Evolutionary conservation across 2,797 vertebrate genomes (phyloP).

Genomic region (Catostomus latipinnis): DNA sequence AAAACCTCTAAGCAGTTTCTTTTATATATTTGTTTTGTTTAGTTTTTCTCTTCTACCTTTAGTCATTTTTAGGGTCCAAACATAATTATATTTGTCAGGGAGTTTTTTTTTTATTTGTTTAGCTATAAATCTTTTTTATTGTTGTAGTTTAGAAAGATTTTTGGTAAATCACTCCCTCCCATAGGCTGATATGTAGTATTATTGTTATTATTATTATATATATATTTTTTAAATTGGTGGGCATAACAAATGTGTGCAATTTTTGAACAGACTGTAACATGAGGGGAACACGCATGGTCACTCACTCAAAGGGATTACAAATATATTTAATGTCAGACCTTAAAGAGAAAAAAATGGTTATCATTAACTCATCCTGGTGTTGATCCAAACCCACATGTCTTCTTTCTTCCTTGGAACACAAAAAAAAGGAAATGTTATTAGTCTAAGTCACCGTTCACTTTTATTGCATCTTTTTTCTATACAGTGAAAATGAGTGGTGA

Average conservation of each 20-base stretch:
- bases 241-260: constrained; percentile 26
- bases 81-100: constrained; percentile 25
- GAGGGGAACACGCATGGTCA: constrained; percentile 9
- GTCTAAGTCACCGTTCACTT: too few relatives aligned
- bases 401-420: too few relatives aligned
- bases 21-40: constrained; percentile 71
- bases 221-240: constrained; percentile 3
- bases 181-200: not conserved
- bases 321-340: constrained; percentile 40
- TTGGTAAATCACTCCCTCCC: constrained; percentile 22
- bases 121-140: constrained; percentile 18
- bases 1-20: constrained; percentile 51
- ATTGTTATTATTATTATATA: not conserved
- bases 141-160: constrained; percentile 16
- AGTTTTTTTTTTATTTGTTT: constrained; percentile 24
- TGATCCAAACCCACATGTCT: too few relatives aligned
- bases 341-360: too few relatives aligned
- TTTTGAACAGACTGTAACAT: constrained; percentile 9
- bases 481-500: too few relatives aligned
- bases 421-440: too few relatives aligned
- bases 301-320: constrained; percentile 20
- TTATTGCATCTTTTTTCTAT: too few relatives aligned
- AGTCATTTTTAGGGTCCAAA: constrained; percentile 69
- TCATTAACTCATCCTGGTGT: too few relatives aligned
- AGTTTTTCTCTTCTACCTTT: constrained; percentile 60